Percentiles rank a stretch among this genome's conserved stretches.
phyloP scores from a whole-genome alignment of 2,113 vertebrate genomes.

The Ascaphus truei region DNA sequence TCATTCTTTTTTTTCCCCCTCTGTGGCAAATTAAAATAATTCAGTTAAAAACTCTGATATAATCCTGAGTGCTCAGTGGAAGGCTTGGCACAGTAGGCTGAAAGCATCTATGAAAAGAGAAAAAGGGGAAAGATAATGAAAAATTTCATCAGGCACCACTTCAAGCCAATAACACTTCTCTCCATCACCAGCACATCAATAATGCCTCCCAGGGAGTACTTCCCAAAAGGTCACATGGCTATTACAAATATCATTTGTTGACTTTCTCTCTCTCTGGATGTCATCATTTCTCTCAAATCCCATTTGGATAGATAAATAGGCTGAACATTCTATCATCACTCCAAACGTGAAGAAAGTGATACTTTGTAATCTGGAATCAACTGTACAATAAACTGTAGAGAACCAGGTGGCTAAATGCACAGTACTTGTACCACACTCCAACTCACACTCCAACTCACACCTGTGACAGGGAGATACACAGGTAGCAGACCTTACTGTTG shows the following conservation, averaged over 20 bases:
- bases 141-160: slow-evolving; percentile 5
- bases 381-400: neutral
- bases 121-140: neutral
- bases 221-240: slow-evolving; percentile 22
- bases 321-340: neutral
- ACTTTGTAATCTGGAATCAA: neutral
- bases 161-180: slow-evolving; percentile 16
- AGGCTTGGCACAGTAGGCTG: neutral
- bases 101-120: neutral
- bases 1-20: neutral
- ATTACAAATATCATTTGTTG: slow-evolving; percentile 20
- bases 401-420: neutral
- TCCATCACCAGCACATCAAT: slow-evolving; percentile 18
- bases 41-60: neutral
- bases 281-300: neutral
- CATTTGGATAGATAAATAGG: slow-evolving; percentile 3
- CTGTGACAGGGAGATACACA: neutral
- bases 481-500: no score
- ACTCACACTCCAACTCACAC: no score
- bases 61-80: neutral
- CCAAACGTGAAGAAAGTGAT: neutral
- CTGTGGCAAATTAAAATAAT: neutral
- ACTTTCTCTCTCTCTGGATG: neutral
- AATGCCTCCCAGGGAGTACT: neutral
- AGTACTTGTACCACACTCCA: neutral